These are phyloP conservation scores for Danio aesculapii DNA, from an alignment of 2,797 vertebrate genomes.

Conservation along the genomic window DNA sequence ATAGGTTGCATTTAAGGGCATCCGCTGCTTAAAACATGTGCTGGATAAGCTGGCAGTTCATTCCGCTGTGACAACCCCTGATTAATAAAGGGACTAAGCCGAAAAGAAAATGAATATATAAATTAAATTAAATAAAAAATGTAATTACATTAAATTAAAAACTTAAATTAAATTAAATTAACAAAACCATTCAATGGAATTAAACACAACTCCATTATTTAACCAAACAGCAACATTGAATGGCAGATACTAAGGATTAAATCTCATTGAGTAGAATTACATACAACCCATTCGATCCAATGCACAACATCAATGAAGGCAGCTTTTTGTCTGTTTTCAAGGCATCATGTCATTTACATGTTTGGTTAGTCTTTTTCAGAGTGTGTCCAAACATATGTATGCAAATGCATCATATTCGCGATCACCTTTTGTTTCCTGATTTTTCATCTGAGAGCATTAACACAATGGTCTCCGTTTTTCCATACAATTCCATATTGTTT, in stretches of 20 bases:
- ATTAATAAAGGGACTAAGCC: too few relatives aligned
- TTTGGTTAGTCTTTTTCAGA: conserved; percentile 30
- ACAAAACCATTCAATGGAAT: not conserved
- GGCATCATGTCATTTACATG: conserved; percentile 11
- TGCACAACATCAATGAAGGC: conserved; percentile 23
- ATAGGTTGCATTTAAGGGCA: too few relatives aligned
- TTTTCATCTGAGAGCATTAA: conserved; percentile 52
- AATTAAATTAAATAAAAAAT: too few relatives aligned
- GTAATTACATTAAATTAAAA: too few relatives aligned
- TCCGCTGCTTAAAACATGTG: too few relatives aligned
- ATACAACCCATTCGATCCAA: conserved; percentile 8
- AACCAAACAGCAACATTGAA: too few relatives aligned
- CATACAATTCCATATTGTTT: conserved; percentile 56
- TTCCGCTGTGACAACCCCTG: too few relatives aligned
- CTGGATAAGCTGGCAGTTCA: too few relatives aligned
- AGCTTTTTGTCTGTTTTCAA: conserved; percentile 9
- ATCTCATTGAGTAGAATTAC: not conserved
- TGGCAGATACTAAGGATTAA: too few relatives aligned
- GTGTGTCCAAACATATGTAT: conserved; percentile 50
- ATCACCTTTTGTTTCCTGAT: conserved; percentile 49
- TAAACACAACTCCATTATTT: not conserved
- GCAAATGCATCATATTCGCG: conserved; percentile 37
- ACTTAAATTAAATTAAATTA: not conserved
- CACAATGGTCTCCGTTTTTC: conserved; percentile 48
- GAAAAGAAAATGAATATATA: too few relatives aligned